Conservation (phyloP, 2,888 invertebrate species). For the Rhyacophila evoluta region DNA sequence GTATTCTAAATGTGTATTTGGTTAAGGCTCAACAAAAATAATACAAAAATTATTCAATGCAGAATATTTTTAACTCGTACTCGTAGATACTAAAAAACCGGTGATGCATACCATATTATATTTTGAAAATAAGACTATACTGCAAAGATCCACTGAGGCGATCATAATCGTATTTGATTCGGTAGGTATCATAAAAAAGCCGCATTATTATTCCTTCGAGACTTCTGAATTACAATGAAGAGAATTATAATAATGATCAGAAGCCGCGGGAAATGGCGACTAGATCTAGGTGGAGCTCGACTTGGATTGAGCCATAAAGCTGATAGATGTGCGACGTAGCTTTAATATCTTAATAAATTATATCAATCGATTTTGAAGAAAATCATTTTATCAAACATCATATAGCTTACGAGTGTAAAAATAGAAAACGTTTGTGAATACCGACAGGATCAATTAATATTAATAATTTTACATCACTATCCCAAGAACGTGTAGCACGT, state of each 20-base stretch:
- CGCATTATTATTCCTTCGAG: not conserved
- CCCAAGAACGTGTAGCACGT: too few species aligned
- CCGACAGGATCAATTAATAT: too few species aligned
- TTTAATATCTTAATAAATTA: too few species aligned
- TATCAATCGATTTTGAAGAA: too few species aligned
- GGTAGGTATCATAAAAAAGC: not conserved
- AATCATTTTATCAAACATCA: too few species aligned
- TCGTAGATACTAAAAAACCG: too few species aligned
- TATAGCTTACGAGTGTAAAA: too few species aligned
- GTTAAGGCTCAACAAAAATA: too few species aligned
- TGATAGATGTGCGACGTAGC: too few species aligned
- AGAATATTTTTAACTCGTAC: not conserved
- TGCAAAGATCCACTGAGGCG: slow-evolving; percentile 8
- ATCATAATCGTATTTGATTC: not conserved
- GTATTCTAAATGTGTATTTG: too few species aligned
- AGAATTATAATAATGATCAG: not conserved
- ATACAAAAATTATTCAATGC: not conserved
- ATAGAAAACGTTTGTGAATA: too few species aligned
- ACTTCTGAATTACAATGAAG: slow-evolving; percentile 8
- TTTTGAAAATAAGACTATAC: not conserved
- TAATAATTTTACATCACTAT: too few species aligned
- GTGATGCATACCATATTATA: not conserved
- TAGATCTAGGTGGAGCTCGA: not conserved
- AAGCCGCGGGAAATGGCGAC: not conserved
- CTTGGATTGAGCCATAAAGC: not conserved